Base-by-base conservation (phyloP, 1,140 invertebrate species). In the Lepidurus packardi region DNA sequence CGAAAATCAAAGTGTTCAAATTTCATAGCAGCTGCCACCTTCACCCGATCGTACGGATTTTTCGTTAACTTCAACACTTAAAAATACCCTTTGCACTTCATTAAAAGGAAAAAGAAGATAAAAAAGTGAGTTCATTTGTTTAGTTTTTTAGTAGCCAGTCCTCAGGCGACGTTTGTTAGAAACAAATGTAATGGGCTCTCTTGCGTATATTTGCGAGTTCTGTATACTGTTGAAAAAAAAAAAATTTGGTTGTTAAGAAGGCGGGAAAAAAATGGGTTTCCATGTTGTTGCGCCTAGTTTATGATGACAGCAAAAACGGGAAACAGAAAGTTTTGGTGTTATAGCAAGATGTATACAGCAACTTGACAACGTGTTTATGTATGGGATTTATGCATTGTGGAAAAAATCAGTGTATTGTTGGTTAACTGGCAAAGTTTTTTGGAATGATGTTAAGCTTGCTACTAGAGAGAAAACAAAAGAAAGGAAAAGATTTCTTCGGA, bases 91-190 rank as follows among this genome's bases (percentile, higher is more conserved):
- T 21, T 65, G 53, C 53, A 65, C 53, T 65, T 65, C 0, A 34
- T 34, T 34, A 34, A 34, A 34, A 34, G n/a, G n/a, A 65, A 21
- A 13, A 65, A 21, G 16, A n/a, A 21, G 21, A 9, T n/a, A 65
- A 65, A 16, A 65, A 65, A 16, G 16, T 2, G 45, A 47, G 45
- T 11, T 11, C 21, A 1, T 13, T 65, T 21, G 53, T n/a, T 65
- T 65, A 65, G 53, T 65, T 65, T 65, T 65, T 13, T 65, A 25
- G 21, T 16, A 65, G 53, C 53, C 53, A 1, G 53, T 65, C 21
- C 53, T 65, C 53, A 65, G 53, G 53, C 53, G 53, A 21, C 53
- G 53, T 65, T 65, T 65, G 21, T 65, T 65, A 65, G 21, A 65
- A 65, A 65, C 16, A 65, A 65, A n/a, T 65, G 53, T 65, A 13